These are phyloP conservation scores for Ascaphus truei DNA, from an alignment of 2,113 vertebrate species.

Conservation along the genomic window DNA sequence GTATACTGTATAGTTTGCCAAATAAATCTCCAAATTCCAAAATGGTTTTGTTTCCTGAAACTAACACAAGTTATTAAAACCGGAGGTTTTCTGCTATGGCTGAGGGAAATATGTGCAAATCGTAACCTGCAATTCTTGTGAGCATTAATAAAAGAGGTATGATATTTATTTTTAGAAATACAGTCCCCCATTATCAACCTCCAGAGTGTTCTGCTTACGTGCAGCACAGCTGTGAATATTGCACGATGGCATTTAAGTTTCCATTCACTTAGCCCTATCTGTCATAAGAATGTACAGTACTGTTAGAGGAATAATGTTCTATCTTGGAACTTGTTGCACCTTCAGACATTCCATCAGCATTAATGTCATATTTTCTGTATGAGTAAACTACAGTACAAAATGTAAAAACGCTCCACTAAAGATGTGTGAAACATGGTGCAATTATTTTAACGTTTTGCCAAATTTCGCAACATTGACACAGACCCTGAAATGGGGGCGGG, in stretches of 20 bases:
- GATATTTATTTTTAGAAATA: constrained; percentile 40
- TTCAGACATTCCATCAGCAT: background rate
- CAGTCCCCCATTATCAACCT: constrained; percentile 48
- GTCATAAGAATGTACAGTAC: constrained; percentile 44
- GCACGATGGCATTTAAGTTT: constrained; percentile 43
- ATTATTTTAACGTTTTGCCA: too few species aligned
- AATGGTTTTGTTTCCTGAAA: too few species aligned
- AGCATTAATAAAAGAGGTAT: constrained; percentile 42
- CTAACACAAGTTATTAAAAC: background rate
- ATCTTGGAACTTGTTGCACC: too few species aligned
- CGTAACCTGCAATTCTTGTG: background rate
- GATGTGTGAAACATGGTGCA: too few species aligned
- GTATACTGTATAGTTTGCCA: too few species aligned
- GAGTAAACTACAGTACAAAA: too few species aligned
- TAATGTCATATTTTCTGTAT: background rate
- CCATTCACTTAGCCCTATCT: constrained; percentile 43
- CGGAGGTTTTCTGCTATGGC: background rate
- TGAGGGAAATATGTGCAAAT: constrained; percentile 28
- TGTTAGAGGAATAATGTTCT: too few species aligned
- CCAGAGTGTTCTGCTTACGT: constrained; percentile 36
- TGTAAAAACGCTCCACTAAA: too few species aligned
- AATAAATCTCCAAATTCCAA: too few species aligned
- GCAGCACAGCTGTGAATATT: constrained; percentile 28
- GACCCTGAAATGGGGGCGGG: background rate
- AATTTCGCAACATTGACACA: too few species aligned